Conservation (phyloP, 2,888 invertebrate species). For the Amphipoea lucens region DNA sequence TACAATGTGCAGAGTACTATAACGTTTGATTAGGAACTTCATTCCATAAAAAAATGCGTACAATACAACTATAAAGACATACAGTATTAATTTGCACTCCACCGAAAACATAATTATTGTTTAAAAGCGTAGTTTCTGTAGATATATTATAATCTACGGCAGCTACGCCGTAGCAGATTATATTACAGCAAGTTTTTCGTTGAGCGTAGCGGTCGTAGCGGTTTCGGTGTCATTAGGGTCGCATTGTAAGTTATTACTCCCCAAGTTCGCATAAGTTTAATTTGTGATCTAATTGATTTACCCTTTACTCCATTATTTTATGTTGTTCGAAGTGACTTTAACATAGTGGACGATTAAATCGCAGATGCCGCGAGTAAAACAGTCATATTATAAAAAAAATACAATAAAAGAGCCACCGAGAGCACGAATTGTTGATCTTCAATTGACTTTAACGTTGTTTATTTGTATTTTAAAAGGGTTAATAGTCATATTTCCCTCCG, state of each 20-base stretch:
- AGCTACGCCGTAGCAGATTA: constrained; percentile 58
- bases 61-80: neutral
- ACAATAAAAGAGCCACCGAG: neutral
- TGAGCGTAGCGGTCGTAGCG: constrained; percentile 33
- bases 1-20: neutral
- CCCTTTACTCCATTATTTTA: neutral
- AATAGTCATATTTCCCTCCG: constrained; percentile 15
- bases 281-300: constrained; percentile 33
- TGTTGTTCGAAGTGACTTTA: neutral
- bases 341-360: constrained; percentile 2
- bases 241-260: constrained; percentile 38
- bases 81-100: constrained; percentile 5
- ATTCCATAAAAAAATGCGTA: neutral
- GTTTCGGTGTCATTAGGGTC: constrained; percentile 37
- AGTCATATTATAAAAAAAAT: neutral
- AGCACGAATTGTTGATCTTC: constrained; percentile 4
- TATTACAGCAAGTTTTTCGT: constrained; percentile 28
- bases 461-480: neutral
- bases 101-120: neutral
- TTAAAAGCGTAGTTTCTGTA: constrained; percentile 16
- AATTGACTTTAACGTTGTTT: neutral
- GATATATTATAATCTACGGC: constrained; percentile 17
- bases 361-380: neutral
- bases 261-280: constrained; percentile 13
- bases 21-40: too few species aligned